phyloP scores from a whole-genome alignment of 2,888 invertebrate species.

The Drosophila stalkeri region DNA sequence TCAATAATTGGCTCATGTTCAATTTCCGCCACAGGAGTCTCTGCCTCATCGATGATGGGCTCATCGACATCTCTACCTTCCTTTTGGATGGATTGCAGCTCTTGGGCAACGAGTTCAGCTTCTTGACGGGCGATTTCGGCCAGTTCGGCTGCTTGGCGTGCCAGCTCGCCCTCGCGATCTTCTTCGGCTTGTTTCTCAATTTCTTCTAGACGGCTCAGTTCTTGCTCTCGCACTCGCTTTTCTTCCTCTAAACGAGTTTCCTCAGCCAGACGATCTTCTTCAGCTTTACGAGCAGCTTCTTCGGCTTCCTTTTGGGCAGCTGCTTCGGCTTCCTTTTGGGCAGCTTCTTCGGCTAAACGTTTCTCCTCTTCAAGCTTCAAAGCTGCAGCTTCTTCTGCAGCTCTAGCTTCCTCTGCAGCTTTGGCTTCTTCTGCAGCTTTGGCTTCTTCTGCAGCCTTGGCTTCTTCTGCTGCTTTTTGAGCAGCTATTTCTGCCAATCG shows the following conservation, averaged over 20 bases:
- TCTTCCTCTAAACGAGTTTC: conserved; percentile 86
- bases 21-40: conserved; percentile 76
- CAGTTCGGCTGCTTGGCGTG: conserved; percentile 90
- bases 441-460: conserved; percentile 84
- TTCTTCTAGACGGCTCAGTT: conserved; percentile 86
- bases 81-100: conserved; percentile 85
- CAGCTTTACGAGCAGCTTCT: conserved; percentile 83
- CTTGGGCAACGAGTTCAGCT: conserved; percentile 87
- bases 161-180: conserved; percentile 88
- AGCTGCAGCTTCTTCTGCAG: conserved; percentile 84
- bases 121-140: conserved; percentile 89
- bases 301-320: conserved; percentile 71
- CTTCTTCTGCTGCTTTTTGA: conserved; percentile 86
- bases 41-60: conserved; percentile 85
- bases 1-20: conserved; percentile 71
- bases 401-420: conserved; percentile 84
- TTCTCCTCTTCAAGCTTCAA: conserved; percentile 87
- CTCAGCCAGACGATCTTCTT: conserved; percentile 80
- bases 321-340: conserved; percentile 85
- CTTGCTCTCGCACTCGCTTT: conserved; percentile 86
- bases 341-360: conserved; percentile 87
- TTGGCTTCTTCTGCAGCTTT: conserved; percentile 85
- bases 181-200: conserved; percentile 86
- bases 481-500: conserved; percentile 86
- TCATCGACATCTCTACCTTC: conserved; percentile 72